Evolutionary conservation across 2,113 vertebrate genomes (phyloP).

Genomic region (Microtus richardsoni): DNA sequence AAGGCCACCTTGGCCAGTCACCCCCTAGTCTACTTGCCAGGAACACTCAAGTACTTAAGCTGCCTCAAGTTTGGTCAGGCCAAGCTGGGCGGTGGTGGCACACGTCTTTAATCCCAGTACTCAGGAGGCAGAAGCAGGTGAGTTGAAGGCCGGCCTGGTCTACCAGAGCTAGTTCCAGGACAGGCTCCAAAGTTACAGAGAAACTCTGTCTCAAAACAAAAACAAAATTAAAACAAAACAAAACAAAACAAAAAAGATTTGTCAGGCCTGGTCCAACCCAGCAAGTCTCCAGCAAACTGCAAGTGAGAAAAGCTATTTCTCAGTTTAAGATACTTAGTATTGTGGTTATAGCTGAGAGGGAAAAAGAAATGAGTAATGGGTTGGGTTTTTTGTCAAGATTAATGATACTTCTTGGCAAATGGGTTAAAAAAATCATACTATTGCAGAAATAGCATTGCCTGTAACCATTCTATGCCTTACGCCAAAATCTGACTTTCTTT

Average conservation of each 20-base stretch:
- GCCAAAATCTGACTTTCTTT: neutral
- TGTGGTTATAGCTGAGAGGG: neutral
- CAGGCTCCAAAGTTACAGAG: too few species aligned
- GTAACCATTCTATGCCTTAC: neutral
- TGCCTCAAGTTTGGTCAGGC: neutral
- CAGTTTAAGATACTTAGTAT: neutral
- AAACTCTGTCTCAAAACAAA: too few species aligned
- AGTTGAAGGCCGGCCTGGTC: too few species aligned
- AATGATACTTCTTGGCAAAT: constrained; percentile 1
- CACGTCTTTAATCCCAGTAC: too few species aligned
- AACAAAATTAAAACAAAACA: too few species aligned
- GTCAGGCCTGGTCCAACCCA: neutral
- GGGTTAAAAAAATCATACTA: neutral
- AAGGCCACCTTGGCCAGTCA: neutral
- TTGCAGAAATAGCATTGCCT: neutral
- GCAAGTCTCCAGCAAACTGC: neutral
- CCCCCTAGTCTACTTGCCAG: neutral
- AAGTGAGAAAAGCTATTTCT: neutral
- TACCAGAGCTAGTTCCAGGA: too few species aligned
- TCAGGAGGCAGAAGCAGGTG: too few species aligned
- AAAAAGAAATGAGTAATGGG: neutral
- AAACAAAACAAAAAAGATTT: neutral
- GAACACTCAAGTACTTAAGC: neutral
- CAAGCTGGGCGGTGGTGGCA: too few species aligned
- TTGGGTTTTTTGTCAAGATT: neutral